Evolutionary conservation across 2,113 vertebrate genomes (phyloP).

Genomic region (Riparia riparia): DNA sequence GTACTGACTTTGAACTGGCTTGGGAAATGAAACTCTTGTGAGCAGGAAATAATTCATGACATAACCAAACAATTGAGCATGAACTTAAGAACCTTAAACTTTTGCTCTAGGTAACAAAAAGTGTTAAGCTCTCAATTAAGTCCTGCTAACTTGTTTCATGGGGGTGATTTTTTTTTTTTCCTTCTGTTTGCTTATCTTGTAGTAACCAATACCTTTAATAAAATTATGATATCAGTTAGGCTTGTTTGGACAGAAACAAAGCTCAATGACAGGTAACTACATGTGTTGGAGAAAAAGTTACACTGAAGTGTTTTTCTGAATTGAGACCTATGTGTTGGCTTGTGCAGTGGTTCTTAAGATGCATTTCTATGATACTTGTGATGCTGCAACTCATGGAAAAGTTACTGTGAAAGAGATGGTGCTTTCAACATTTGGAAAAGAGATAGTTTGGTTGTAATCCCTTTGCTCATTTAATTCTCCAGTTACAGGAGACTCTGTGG

Average conservation of each 20-base stretch:
- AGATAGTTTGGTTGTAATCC: not conserved
- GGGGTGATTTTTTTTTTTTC: not conserved
- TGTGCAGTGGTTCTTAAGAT: not conserved
- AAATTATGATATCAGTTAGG: not conserved
- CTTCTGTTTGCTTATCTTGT: not conserved
- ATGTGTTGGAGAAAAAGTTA: not conserved
- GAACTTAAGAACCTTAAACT: not conserved
- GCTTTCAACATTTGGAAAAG: not conserved
- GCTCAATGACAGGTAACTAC: not conserved
- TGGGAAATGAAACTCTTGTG: not conserved
- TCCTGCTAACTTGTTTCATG: not conserved
- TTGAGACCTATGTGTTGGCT: not conserved
- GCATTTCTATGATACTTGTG: not conserved
- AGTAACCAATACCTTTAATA: accelerated
- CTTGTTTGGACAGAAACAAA: not conserved
- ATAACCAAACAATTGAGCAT: not conserved
- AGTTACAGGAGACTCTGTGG: not conserved
- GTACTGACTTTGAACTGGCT: not conserved
- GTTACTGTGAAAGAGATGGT: not conserved
- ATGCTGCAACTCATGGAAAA: not conserved
- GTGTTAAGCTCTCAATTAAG: not conserved
- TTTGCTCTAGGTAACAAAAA: not conserved
- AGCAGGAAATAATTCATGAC: not conserved
- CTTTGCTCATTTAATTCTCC: not conserved
- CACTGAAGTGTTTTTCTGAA: not conserved